Evolutionary conservation across 2,797 vertebrate genomes (phyloP), one percentile per base, ranked within the genome.

Genomic region (Nasua narica): DNA sequence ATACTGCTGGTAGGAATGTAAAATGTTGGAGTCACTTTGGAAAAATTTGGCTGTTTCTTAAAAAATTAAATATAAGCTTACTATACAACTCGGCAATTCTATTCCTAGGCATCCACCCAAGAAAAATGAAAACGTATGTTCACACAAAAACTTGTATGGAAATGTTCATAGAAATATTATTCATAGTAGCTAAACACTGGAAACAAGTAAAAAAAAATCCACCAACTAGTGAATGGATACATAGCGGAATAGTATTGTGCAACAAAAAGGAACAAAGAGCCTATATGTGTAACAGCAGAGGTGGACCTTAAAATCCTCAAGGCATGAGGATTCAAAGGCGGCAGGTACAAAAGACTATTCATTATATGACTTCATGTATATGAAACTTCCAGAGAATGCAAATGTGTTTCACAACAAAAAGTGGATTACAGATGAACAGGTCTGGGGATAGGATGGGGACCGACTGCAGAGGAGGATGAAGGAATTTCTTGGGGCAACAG

Each of bases 31-130:
- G 32, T 3, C 48, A 48, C 35, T 79, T 81, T 76, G n/a, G 35
- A 70, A 96, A 90, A 54, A 35, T 83, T 56, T 29, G 35, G 37
- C 32, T 78, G 56, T 82, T 96, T 86, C 50, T 90, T 78, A 46
- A 91, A 37, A 88, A 58, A 32, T 86, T 81, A 86, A 90, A 90
- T 18, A 90, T 52, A 82, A 86, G 81, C 50, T 84, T 94, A 92
- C 25, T 48, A 54, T 48, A 70, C 40, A 14, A 62, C 74, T 82
- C 25, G 82, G 81, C 32, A 87, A 90, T 60, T 70, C 54, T 11
- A 62, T 62, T 86, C n/a, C 79, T 58, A 56, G 60, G 37, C 35
- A 67, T n/a, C 52, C 50, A 82, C 32, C 46, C 76, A 87, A 65
- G 27, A 87, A 27, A 82, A 90, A 93, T 52, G 25, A 82, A 83